These are phyloP conservation scores for Heliconius charithonia DNA, from an alignment of 2,888 invertebrate genomes.

Conservation along the genomic window DNA sequence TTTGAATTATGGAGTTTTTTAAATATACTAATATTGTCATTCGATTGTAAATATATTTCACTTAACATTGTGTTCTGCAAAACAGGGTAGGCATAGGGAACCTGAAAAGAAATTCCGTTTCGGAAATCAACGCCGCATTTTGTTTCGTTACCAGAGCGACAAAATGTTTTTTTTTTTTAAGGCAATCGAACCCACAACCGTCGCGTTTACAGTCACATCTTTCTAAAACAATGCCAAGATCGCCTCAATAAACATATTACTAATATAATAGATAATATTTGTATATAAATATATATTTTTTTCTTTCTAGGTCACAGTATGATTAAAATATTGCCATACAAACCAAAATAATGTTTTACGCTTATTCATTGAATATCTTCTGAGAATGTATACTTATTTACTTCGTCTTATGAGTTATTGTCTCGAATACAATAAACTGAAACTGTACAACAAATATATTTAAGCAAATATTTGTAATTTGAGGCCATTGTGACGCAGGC, in stretches of 20 bases:
- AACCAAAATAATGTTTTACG: background rate
- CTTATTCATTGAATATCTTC: background rate
- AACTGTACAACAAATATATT: background rate
- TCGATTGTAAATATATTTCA: background rate
- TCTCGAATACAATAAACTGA: background rate
- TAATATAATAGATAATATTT: background rate
- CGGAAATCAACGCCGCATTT: too few species aligned
- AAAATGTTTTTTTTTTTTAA: too few species aligned
- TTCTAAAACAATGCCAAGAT: too few species aligned
- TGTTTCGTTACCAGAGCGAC: too few species aligned
- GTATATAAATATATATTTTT: background rate
- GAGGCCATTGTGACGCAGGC: too few species aligned
- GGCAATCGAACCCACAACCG: too few species aligned
- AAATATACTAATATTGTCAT: background rate
- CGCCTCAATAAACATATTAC: too few species aligned
- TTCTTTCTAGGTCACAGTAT: constrained; percentile 7
- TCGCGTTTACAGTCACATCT: too few species aligned
- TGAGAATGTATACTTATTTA: background rate
- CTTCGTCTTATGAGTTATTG: background rate
- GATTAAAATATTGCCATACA: constrained; percentile 9
- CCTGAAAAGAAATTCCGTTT: too few species aligned
- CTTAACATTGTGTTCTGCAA: too few species aligned
- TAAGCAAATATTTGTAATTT: background rate
- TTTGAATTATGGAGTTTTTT: background rate
- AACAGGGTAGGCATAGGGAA: too few species aligned